Evolutionary conservation across 2,888 invertebrate species (phyloP).

Genomic region (Nomada ruficornis): DNA sequence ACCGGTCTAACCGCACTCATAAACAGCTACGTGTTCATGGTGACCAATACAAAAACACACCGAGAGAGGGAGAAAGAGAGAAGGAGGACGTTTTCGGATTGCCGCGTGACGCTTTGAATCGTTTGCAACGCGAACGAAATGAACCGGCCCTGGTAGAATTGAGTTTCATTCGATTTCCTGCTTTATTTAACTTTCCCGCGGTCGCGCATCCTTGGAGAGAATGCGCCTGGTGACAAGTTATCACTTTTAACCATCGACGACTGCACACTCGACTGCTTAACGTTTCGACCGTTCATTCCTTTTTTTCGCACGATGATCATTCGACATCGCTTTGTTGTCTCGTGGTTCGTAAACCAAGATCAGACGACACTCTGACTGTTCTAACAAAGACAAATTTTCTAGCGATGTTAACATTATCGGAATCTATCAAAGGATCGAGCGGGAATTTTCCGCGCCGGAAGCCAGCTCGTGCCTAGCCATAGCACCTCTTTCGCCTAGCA

Average conservation of each 20-base stretch:
- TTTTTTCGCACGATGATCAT: neutral
- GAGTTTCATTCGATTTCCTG: slow-evolving; percentile 29
- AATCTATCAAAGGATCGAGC: neutral
- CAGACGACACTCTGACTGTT: no score
- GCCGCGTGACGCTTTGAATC: neutral
- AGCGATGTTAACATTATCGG: no score
- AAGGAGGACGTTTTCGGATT: neutral
- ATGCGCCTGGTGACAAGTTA: neutral
- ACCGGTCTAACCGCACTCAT: neutral
- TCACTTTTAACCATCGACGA: neutral
- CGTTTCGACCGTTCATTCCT: neutral
- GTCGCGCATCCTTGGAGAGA: neutral
- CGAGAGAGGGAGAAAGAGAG: neutral
- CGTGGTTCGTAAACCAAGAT: no score
- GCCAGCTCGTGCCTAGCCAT: neutral
- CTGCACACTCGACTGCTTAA: neutral
- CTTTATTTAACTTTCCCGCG: slow-evolving; percentile 4
- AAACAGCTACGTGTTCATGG: neutral
- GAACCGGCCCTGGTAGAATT: neutral
- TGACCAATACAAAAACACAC: neutral
- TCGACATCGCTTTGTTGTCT: neutral
- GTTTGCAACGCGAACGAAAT: slow-evolving; percentile 12
- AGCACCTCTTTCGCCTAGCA: slow-evolving; percentile 8
- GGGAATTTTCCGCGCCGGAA: slow-evolving; percentile 33
- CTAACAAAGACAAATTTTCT: no score